Conservation (phyloP, 2,113 vertebrate genomes). For the Colinus virginianus region DNA sequence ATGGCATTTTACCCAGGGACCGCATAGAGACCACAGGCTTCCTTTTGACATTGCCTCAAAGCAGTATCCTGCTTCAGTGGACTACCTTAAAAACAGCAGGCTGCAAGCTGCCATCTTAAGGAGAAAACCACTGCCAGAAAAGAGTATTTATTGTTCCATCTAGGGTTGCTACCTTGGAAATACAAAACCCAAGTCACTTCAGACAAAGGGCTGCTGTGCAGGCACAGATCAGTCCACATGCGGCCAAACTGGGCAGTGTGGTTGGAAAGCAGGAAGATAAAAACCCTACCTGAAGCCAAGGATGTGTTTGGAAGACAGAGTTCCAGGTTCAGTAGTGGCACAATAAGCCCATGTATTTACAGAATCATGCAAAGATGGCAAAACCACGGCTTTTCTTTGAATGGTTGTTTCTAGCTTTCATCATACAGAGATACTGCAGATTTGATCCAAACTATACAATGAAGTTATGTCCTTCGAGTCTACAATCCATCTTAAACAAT, state of each 20-base stretch:
- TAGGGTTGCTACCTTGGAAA: constrained; percentile 61
- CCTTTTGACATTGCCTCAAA: constrained; percentile 15
- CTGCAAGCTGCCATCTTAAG: constrained; percentile 59
- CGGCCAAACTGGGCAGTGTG: constrained; percentile 49
- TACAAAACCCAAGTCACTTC: constrained; percentile 61
- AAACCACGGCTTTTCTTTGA: background rate
- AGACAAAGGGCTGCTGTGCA: constrained; percentile 57
- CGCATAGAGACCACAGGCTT: background rate
- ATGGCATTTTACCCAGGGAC: background rate
- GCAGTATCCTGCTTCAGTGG: background rate
- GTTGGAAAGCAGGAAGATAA: constrained; percentile 57
- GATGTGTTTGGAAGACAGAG: constrained; percentile 48
- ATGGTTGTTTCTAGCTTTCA: background rate
- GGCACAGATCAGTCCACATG: constrained; percentile 21
- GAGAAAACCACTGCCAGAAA: constrained; percentile 32
- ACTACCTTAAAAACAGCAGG: constrained; percentile 54
- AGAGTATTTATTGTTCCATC: constrained; percentile 60
- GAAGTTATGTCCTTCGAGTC: background rate
- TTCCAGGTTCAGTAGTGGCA: constrained; percentile 37
- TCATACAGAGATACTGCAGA: background rate
- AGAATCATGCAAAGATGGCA: background rate
- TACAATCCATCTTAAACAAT: background rate
- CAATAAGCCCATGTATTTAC: constrained; percentile 26
- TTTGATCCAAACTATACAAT: background rate
- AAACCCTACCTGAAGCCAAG: constrained; percentile 53